Evolutionary conservation across 1,140 invertebrate genomes (phyloP), one percentile per base, ranked within the genome.

Genomic region (Choristoneura fumiferana): DNA sequence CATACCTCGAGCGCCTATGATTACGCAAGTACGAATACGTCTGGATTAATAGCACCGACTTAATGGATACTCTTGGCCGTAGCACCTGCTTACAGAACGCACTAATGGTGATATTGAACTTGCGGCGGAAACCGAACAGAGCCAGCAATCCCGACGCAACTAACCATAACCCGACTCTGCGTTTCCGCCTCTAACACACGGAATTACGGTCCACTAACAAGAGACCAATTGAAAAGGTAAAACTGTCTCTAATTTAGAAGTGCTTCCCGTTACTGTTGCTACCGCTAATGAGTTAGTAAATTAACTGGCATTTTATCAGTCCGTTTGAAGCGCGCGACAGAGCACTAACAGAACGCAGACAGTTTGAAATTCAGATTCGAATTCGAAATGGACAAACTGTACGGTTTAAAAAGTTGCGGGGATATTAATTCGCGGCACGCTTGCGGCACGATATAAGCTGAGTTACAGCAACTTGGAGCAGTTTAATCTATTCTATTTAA

Each of bases 401-500:
- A n/a, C 34, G 17, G 17, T 56, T 56, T 56, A 36, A 56, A 49
- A 56, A 34, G 54, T 36, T 36, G 13, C 12, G n/a, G 37, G 15
- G 43, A 57, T 57, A 40, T 57, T 57, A 29, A 57, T 43, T 43
- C 13, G 18, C 34, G 29, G 35, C 10, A n/a, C n/a, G n/a, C n/a
- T n/a, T n/a, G 54, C 17, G 54, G 35, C 37, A 45, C 43, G 43
- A 49, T 22, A 22, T 17, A 22, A 18, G 18, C 3, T 17, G 14
- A n/a, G 10, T 22, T 49, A 12, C n/a, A 1, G 35, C 3, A 12
- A 8, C 35, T 9, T 39, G 57, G 52, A 67, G 61, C 67, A 71
- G 63, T 81, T 81, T 81, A 82, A 81, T 86, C 76, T 78, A 76
- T 81, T 81, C 73, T 69, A 75, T 71, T 81, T 83, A 79, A 83